Evolutionary conservation across 1,140 invertebrate genomes (phyloP).

Genomic region (Eubasilissa regina): DNA sequence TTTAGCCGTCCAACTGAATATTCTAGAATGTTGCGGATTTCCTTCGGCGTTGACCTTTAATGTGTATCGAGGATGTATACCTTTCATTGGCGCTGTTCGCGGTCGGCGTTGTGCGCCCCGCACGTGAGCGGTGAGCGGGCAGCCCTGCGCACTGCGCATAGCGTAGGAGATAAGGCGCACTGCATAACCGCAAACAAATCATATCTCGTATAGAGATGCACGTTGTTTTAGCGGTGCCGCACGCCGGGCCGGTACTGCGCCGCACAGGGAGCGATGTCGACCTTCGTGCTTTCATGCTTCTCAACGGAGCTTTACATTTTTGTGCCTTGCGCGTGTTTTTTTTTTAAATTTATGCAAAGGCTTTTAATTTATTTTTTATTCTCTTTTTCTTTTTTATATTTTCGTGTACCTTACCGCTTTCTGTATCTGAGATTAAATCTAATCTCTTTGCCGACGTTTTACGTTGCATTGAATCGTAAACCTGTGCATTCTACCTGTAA

Average conservation of each 20-base stretch:
- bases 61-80: conserved; percentile 8
- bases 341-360: no score
- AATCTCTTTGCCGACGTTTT: no score
- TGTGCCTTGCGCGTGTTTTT: no score
- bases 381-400: no score
- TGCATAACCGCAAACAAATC: conserved; percentile 61
- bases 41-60: conserved; percentile 4
- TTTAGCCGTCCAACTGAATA: no score
- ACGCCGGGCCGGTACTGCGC: conserved; percentile 6
- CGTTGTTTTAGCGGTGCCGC: conserved; percentile 53
- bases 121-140: neutral
- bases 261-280: conserved; percentile 24
- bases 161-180: conserved; percentile 27
- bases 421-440: no score
- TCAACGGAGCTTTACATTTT: neutral
- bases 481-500: no score
- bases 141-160: conserved; percentile 2
- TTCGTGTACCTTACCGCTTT: no score
- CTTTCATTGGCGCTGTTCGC: conserved; percentile 13
- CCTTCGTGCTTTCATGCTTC: conserved; percentile 23
- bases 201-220: conserved; percentile 61
- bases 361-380: no score
- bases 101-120: neutral
- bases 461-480: no score
- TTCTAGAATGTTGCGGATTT: no score